A percentile compares a stretch with the other conserved stretches of the same genome.
phyloP scores from a whole-genome alignment of 2,113 vertebrate genomes.

The Ancistrus triradiatus region DNA sequence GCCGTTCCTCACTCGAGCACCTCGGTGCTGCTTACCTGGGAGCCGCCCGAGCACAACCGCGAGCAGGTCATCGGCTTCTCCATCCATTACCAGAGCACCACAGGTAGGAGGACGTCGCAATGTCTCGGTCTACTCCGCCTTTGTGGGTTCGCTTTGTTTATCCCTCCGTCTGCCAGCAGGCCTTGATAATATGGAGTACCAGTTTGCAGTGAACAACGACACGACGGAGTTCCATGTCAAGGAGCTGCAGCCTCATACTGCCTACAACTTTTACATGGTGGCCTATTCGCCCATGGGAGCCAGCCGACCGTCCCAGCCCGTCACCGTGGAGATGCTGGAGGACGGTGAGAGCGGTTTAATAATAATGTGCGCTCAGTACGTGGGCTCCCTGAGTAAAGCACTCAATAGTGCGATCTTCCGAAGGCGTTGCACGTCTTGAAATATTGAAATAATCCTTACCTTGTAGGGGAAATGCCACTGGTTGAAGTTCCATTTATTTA shows the following conservation, averaged over 20 bases:
- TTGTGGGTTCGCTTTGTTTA: not conserved
- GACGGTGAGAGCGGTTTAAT: constrained; percentile 81
- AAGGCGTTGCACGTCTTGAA: no score
- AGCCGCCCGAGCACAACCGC: constrained; percentile 84
- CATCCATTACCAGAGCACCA: constrained; percentile 84
- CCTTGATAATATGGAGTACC: constrained; percentile 87
- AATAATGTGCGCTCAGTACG: no score
- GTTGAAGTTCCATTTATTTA: not conserved
- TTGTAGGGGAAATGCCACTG: no score
- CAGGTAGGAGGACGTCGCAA: constrained; percentile 65
- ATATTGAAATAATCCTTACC: no score
- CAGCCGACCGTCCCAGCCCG: constrained; percentile 79
- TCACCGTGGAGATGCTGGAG: constrained; percentile 83
- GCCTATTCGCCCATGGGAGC: constrained; percentile 92
- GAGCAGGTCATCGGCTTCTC: constrained; percentile 97
- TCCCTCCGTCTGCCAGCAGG: constrained; percentile 42
- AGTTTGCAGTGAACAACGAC: constrained; percentile 96
- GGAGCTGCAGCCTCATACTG: constrained; percentile 87
- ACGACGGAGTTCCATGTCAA: constrained; percentile 89
- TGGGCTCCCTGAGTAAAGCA: no score
- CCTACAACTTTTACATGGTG: constrained; percentile 91
- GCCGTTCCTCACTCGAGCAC: constrained; percentile 84
- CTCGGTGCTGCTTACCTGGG: constrained; percentile 83
- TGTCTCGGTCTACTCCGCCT: no score
- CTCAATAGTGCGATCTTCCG: no score